Conservation (phyloP, 2,113 vertebrate genomes). For the Coregonus clupeaformis region DNA sequence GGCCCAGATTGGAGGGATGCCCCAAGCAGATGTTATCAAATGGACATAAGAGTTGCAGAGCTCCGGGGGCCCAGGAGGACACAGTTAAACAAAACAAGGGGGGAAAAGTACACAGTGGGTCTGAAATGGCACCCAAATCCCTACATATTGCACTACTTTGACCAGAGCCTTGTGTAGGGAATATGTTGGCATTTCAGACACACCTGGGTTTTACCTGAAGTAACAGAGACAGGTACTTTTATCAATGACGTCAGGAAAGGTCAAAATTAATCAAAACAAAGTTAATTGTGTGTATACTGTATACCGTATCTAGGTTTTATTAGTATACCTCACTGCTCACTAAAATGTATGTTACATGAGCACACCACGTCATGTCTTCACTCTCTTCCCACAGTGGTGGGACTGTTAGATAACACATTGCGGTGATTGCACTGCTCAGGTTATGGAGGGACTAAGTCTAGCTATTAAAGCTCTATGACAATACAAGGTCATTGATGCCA, state of each 20-base stretch:
- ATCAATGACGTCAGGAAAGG: no score
- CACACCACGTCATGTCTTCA: background rate
- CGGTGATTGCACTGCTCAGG: background rate
- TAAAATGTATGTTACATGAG: background rate
- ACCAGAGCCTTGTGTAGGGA: background rate
- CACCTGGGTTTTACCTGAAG: background rate
- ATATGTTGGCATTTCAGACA: no score
- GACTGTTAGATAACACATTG: background rate
- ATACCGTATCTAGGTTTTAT: no score
- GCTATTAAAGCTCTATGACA: background rate
- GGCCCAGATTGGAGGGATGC: slow-evolving; percentile 12
- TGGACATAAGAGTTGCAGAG: background rate
- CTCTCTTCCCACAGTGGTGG: background rate
- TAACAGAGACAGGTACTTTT: no score
- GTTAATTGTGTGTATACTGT: no score
- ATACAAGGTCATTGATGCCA: background rate
- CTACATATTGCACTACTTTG: slow-evolving; percentile 19
- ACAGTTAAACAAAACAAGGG: no score
- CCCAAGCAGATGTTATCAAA: background rate
- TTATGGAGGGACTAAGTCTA: background rate
- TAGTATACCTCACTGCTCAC: no score
- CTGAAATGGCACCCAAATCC: no score
- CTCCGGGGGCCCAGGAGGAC: background rate
- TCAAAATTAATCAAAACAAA: background rate
- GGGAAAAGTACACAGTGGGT: no score